These are phyloP conservation scores for Drosophila mercatorum DNA, from an alignment of 2,888 invertebrate genomes.

Conservation along the genomic window DNA sequence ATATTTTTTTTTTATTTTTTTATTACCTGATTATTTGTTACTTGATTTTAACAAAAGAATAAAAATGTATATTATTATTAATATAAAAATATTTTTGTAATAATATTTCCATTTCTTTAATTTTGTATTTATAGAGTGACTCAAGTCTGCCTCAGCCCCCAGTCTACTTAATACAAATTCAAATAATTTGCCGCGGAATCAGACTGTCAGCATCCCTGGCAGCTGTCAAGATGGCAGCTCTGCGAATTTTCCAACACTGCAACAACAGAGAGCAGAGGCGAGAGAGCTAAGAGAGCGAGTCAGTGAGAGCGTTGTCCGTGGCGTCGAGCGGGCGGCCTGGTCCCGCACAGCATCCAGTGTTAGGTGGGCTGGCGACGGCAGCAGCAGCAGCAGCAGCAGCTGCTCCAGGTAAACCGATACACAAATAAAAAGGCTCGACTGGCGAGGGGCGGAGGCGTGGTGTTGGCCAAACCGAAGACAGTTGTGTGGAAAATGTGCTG, in stretches of 20 bases:
- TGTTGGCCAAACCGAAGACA: conserved; percentile 20
- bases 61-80: no score
- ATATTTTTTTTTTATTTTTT: no score
- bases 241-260: conserved; percentile 41
- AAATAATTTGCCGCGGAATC: conserved; percentile 18
- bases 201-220: conserved; percentile 64
- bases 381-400: conserved; percentile 25
- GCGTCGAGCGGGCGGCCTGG: conserved; percentile 34
- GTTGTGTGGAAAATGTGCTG: conserved; percentile 62
- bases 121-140: not conserved
- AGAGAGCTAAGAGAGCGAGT: not conserved
- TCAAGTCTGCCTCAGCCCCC: not conserved
- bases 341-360: conserved; percentile 68
- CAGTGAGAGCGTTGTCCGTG: conserved; percentile 1
- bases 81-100: no score
- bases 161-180: not conserved
- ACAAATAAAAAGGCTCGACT: not conserved
- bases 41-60: no score
- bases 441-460: not conserved
- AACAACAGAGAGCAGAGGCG: conserved; percentile 34
- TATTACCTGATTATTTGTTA: no score
- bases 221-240: conserved; percentile 35
- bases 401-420: conserved; percentile 35
- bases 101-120: no score
- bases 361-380: conserved; percentile 50